Percentiles rank a stretch among this genome's conserved stretches.
phyloP scores from a whole-genome alignment of 1,140 invertebrate species.

The Heliconius melpomene region DNA sequence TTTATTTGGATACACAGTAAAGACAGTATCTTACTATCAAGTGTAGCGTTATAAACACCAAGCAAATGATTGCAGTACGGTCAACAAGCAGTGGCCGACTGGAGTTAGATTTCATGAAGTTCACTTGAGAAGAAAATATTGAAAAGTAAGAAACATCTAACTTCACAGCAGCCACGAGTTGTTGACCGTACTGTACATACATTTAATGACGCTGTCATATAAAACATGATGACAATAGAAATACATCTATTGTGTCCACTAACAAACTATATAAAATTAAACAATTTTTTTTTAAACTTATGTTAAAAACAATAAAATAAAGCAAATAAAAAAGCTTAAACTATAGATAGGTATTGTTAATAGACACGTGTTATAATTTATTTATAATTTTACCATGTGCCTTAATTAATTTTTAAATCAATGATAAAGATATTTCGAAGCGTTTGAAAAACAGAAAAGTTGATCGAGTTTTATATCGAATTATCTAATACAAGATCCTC shows the following conservation, averaged over 20 bases:
- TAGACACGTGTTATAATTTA: constrained; percentile 16
- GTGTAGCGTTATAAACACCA: constrained; percentile 18
- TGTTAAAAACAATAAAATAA: constrained; percentile 18
- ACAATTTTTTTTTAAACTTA: not conserved
- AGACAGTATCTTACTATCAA: not conserved
- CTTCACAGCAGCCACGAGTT: too few species aligned
- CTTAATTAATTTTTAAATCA: constrained; percentile 17
- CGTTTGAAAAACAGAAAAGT: not conserved
- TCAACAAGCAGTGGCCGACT: too few species aligned
- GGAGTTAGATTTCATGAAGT: too few species aligned
- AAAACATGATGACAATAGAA: constrained; percentile 14
- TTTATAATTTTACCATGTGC: constrained; percentile 21
- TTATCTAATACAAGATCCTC: not conserved
- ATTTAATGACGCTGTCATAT: constrained; percentile 17
- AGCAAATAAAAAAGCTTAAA: not conserved
- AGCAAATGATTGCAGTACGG: constrained; percentile 5
- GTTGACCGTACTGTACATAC: not conserved
- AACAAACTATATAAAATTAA: constrained; percentile 17
- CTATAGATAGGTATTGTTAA: constrained; percentile 22
- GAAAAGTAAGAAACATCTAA: too few species aligned
- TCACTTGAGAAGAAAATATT: too few species aligned
- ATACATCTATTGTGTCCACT: constrained; percentile 23
- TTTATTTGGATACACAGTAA: not conserved
- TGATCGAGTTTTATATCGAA: constrained; percentile 1
- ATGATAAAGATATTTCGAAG: constrained; percentile 16